Evolutionary conservation across 1,140 invertebrate genomes (phyloP).

Genomic region (Papilio polyxenes): DNA sequence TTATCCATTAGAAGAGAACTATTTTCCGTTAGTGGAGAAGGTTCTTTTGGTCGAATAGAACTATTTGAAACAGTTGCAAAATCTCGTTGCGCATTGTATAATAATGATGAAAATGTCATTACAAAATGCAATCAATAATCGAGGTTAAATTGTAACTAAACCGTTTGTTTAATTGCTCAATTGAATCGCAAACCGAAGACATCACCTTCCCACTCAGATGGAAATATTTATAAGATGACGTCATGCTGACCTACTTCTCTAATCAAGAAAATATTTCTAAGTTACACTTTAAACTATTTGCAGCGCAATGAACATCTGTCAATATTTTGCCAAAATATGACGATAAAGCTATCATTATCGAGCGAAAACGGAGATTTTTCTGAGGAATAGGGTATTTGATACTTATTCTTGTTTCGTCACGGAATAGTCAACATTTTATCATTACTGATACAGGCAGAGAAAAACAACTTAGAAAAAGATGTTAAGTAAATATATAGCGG

Average conservation of each 20-base stretch:
- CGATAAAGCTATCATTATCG: too few species aligned
- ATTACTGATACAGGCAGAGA: too few species aligned
- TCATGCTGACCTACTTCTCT: not conserved
- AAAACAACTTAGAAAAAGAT: too few species aligned
- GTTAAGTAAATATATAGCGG: too few species aligned
- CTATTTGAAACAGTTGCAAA: not conserved
- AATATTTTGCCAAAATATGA: not conserved
- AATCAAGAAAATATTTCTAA: constrained; percentile 20
- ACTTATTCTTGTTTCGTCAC: too few species aligned
- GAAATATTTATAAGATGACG: constrained; percentile 19
- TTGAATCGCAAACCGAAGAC: not conserved
- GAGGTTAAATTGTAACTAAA: constrained; percentile 2
- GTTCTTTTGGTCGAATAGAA: not conserved
- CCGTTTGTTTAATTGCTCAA: constrained; percentile 11
- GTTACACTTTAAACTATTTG: not conserved
- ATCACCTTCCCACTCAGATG: constrained; percentile 1
- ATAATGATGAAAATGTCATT: not conserved
- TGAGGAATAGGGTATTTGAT: too few species aligned
- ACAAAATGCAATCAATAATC: not conserved
- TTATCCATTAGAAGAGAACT: too few species aligned
- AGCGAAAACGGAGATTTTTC: too few species aligned
- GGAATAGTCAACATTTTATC: too few species aligned
- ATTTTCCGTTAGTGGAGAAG: too few species aligned
- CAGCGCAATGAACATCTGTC: not conserved
- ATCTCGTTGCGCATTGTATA: not conserved